phyloP scores from a whole-genome alignment of 2,888 invertebrate genomes.

The Trichopoda pennipes region DNA sequence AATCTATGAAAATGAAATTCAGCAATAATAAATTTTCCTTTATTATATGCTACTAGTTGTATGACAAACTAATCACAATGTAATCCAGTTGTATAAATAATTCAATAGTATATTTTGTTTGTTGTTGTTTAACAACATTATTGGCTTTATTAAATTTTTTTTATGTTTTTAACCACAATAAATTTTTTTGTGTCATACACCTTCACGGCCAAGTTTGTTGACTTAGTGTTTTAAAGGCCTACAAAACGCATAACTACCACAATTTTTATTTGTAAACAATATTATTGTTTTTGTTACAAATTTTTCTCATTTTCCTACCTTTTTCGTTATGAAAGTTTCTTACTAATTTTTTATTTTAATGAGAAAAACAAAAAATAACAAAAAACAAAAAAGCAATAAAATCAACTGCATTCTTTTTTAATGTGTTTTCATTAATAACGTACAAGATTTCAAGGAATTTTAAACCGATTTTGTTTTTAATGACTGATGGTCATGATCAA shows the following conservation, averaged over 20 bases:
- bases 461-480: constrained; percentile 7
- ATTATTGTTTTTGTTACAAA: constrained; percentile 38
- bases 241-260: constrained; percentile 6
- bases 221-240: constrained; percentile 38
- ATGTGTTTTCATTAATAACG: constrained; percentile 38
- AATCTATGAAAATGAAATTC: no score
- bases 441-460: constrained; percentile 59
- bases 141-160: constrained; percentile 20
- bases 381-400: background rate
- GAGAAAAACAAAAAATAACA: background rate
- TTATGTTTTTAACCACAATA: constrained; percentile 5
- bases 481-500: background rate
- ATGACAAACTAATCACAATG: background rate
- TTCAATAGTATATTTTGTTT: background rate
- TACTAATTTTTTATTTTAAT: constrained; percentile 25
- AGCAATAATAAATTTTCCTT: no score
- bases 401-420: constrained; percentile 38
- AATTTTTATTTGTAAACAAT: constrained; percentile 17
- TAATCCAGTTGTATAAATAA: background rate
- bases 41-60: background rate
- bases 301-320: background rate
- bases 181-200: background rate
- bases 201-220: constrained; percentile 37
- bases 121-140: constrained; percentile 16
- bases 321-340: constrained; percentile 8